A percentile compares a stretch with the other conserved stretches of the same genome.
Conservation (phyloP, 2,113 vertebrate genomes). For the Plectropomus leopardus region DNA sequence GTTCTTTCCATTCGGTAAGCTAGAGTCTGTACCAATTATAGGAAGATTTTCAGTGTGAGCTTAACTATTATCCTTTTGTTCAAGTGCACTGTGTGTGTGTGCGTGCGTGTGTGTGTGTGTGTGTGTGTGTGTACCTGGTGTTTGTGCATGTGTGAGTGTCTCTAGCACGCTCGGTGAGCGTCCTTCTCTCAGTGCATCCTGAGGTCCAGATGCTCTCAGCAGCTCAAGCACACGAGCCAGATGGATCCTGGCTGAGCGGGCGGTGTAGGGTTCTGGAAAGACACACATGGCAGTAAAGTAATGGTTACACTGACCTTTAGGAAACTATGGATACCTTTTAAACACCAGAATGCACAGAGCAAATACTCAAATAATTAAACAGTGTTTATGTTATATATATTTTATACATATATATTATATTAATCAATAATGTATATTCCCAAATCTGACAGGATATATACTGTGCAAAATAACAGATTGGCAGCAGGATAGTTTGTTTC, state of each 20-base stretch:
- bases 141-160: conserved; percentile 79
- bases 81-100: not conserved
- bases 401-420: no score
- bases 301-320: conserved; percentile 13
- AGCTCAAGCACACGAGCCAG: conserved; percentile 85
- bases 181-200: conserved; percentile 85
- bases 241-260: conserved; percentile 81
- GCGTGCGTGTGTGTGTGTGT: conserved; percentile 8
- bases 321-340: conserved; percentile 14
- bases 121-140: conserved; percentile 67
- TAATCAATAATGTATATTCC: not conserved
- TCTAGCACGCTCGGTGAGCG: conserved; percentile 84
- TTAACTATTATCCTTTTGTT: not conserved
- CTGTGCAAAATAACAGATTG: not conserved
- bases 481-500: not conserved
- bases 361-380: not conserved
- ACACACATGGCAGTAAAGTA: not conserved
- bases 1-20: conserved; percentile 74
- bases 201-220: conserved; percentile 80
- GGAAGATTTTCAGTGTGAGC: not conserved
- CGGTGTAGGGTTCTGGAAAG: conserved; percentile 85
- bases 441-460: not conserved
- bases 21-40: conserved; percentile 52
- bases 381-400: no score
- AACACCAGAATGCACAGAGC: not conserved